Evolutionary conservation across 2,797 vertebrate genomes (phyloP).

Genomic region (Gadopsis bispinosus): DNA sequence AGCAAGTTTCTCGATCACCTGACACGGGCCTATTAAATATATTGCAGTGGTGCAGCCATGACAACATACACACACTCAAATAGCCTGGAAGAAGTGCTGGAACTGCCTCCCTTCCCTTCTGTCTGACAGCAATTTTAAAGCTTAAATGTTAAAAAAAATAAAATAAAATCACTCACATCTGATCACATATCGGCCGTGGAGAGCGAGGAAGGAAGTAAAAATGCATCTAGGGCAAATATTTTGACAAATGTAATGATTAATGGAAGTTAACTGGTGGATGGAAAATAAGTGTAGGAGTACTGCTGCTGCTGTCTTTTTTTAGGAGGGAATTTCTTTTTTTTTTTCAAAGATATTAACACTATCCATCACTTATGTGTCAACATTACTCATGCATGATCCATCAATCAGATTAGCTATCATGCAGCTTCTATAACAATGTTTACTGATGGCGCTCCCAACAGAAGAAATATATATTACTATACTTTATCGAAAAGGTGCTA

Average conservation of each 20-base stretch:
- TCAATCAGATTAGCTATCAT: conserved; percentile 74
- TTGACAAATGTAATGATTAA: conserved; percentile 77
- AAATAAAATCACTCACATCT: conserved; percentile 62
- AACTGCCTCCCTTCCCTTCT: conserved; percentile 35
- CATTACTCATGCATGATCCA: conserved; percentile 73
- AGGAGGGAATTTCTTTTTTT: conserved; percentile 9
- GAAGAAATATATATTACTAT: conserved; percentile 57
- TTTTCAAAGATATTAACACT: conserved; percentile 73
- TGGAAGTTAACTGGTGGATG: conserved; percentile 70
- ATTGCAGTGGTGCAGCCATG: conserved; percentile 52
- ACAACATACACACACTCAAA: conserved; percentile 55
- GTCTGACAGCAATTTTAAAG: conserved; percentile 70
- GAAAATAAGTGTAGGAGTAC: conserved; percentile 61
- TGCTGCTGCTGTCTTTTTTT: conserved; percentile 49
- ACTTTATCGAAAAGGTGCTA: conserved; percentile 63
- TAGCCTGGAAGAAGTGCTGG: conserved; percentile 28
- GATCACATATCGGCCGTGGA: conserved; percentile 67
- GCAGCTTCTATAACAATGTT: conserved; percentile 69
- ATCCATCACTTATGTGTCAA: conserved; percentile 78
- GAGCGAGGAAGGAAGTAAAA: conserved; percentile 47
- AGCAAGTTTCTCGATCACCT: conserved; percentile 54
- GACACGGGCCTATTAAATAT: conserved; percentile 40
- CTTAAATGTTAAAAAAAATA: conserved; percentile 67
- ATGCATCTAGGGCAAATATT: conserved; percentile 54
- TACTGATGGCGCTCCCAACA: conserved; percentile 65